Evolutionary conservation across 2,113 vertebrate genomes (phyloP), one percentile per base, ranked within the genome.

Genomic region (Pachycephala philippinensis): DNA sequence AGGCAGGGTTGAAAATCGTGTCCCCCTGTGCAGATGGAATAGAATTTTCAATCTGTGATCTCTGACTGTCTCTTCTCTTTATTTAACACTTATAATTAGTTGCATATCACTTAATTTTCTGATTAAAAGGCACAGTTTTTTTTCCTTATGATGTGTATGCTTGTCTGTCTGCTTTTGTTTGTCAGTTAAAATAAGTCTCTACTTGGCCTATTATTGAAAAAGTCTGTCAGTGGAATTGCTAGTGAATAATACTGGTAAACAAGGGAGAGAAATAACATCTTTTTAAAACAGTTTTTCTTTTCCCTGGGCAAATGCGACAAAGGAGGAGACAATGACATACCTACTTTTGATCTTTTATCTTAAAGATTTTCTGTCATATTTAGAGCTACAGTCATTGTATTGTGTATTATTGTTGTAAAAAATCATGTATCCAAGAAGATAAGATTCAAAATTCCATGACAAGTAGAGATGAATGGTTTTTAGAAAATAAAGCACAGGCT

Each of bases 321-420:
- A 78, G 81, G 44, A 89, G 39, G 42, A 70, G 31, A 83, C 70
- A 84, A 87, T 87, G 63, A 72, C 31, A 82, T 89, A 40, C 52
- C n/a, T 91, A 28, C 33, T 64, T 96, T 50, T 95, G 72, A 79
- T 96, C 77, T 95, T 90, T 82, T 82, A 59, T 75, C 52, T 95
- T 91, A 97, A 97, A 79, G 88, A 92, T 95, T 97, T 98, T 96
- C 74, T 97, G 91, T 96, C 91, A 65, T 60, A 45, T 39, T 45
- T 82, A 79, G 65, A 90, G 31, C 50, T 90, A 31, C 44, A 91
- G 57, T 81, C 49, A 74, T n/a, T 66, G 60, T 65, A 53, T 80
- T 90, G 31, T 52, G 21, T 88, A 82, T 71, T 94, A 84, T n/a
- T 59, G 69, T 57, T 92, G 77, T 94, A 88, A 95, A 95, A 95